Conservation (phyloP, 2,113 vertebrate species). For the Rhea pennata region DNA sequence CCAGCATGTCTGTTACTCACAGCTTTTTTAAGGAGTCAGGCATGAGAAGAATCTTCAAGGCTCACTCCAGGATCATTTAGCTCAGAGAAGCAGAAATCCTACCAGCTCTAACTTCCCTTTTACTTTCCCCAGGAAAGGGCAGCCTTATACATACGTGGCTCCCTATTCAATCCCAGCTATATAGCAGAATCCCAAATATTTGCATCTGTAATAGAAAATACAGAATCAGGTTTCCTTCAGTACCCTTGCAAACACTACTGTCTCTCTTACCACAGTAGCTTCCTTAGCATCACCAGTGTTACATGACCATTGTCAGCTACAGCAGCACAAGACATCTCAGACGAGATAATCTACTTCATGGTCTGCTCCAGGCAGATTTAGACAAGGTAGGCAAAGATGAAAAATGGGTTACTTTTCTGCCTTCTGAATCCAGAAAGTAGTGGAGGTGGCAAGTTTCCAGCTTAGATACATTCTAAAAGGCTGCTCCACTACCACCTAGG, state of each 20-base stretch:
- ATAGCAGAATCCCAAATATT: neutral
- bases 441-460: neutral
- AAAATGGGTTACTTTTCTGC: neutral
- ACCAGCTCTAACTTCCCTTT: neutral
- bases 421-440: neutral
- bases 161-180: neutral
- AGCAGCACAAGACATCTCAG: neutral
- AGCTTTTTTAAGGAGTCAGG: slow-evolving; percentile 8
- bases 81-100: neutral
- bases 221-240: neutral
- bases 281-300: neutral
- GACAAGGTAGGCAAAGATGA: neutral
- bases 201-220: neutral
- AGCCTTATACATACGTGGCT: neutral
- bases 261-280: neutral
- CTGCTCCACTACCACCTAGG: neutral
- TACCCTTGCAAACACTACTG: neutral
- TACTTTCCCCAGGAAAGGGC: neutral
- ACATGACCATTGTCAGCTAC: neutral
- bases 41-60: neutral
- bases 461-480: neutral
- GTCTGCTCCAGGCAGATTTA: neutral
- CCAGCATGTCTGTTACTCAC: neutral
- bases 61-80: neutral
- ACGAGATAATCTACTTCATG: neutral